These are phyloP conservation scores for Drosophila lacertosa DNA, from an alignment of 1,140 invertebrate genomes.

Conservation along the genomic window DNA sequence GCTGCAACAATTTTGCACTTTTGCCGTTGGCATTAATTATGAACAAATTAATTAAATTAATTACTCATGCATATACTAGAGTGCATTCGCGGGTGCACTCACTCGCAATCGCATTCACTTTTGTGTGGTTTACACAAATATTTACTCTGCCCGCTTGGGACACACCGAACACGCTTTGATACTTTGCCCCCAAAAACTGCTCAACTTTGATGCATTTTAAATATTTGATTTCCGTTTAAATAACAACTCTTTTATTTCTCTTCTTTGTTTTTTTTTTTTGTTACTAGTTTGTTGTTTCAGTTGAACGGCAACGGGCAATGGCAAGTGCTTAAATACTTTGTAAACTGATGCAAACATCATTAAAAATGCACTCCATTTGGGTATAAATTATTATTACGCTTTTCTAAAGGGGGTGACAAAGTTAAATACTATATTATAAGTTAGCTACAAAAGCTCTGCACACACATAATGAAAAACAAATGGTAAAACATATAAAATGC, in stretches of 20 bases:
- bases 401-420: not conserved
- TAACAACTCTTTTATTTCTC: no score
- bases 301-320: not conserved
- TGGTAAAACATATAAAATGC: no score
- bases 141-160: slow-evolving; percentile 51
- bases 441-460: no score
- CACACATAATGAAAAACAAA: no score
- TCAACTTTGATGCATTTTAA: slow-evolving; percentile 46
- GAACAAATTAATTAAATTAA: slow-evolving; percentile 72
- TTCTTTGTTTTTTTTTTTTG: slow-evolving; percentile 12
- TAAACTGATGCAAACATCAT: slow-evolving; percentile 29
- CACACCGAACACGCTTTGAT: slow-evolving; percentile 39
- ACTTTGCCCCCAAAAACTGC: slow-evolving; percentile 13
- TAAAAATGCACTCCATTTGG: slow-evolving; percentile 44
- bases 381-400: not conserved
- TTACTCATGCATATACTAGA: slow-evolving; percentile 55
- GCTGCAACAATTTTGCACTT: slow-evolving; percentile 47
- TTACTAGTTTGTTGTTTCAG: slow-evolving; percentile 8
- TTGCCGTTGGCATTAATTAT: slow-evolving; percentile 61
- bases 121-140: slow-evolving; percentile 57
- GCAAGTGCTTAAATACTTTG: slow-evolving; percentile 32
- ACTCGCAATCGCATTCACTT: slow-evolving; percentile 33
- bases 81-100: slow-evolving; percentile 16
- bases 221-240: slow-evolving; percentile 55
- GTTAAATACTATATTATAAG: no score